These are phyloP conservation scores for Trichechus manatus DNA, from an alignment of 2,113 vertebrate species.

Conservation along the genomic window DNA sequence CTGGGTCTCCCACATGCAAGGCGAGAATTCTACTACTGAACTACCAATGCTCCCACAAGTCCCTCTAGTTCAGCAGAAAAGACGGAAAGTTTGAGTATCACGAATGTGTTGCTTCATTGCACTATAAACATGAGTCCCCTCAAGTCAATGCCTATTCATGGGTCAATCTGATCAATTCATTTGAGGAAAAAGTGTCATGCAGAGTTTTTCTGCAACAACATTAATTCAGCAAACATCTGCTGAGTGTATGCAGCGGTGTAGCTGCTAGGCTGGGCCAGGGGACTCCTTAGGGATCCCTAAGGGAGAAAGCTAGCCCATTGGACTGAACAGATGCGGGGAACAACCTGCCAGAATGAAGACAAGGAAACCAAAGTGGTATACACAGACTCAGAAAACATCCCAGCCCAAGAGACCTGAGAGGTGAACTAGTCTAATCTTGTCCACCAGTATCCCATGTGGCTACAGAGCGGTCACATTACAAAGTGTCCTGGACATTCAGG, in stretches of 20 bases:
- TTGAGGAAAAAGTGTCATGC: background rate
- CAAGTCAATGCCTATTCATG: background rate
- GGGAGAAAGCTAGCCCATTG: background rate
- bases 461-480: background rate
- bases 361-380: background rate
- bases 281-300: background rate
- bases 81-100: background rate
- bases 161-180: background rate
- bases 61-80: background rate
- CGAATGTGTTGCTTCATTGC: background rate
- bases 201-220: background rate
- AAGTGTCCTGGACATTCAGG: background rate
- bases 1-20: background rate
- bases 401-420: background rate
- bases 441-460: background rate
- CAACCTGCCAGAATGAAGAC: background rate
- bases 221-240: background rate
- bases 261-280: background rate
- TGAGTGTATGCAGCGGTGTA: background rate
- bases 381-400: background rate
- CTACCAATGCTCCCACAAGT: background rate
- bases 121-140: background rate
- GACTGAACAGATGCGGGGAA: background rate
- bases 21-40: background rate
- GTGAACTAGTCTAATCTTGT: background rate